Base-by-base conservation (phyloP, 2,113 vertebrate species). In the Mustela lutreola region DNA sequence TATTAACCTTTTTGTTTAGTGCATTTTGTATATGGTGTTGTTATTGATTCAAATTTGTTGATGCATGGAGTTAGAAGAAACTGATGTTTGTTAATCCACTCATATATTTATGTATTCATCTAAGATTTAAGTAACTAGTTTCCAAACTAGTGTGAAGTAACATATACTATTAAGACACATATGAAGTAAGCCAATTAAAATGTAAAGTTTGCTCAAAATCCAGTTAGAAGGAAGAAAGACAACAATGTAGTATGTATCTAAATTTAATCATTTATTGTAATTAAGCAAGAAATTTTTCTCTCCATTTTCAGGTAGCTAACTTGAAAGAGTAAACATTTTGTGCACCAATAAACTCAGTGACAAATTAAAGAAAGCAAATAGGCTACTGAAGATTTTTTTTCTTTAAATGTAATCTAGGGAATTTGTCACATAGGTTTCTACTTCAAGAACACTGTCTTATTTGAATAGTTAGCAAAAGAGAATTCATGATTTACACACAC, bases 1-100 rank as follows among this genome's bases (percentile, higher is more conserved):
- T 63, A 82, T 81, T 81, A 96, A 58, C 56, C 28, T 93, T 91
- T 82, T 71, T 93, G 95, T 85, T 93, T 87, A 93, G 36, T 33
- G 5, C 10, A 95, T 60, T 93, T 97, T 87, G 11, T 58, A 76
- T 90, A 12, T 80, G 21, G 5, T 89, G 1, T 50, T 94, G 45
- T 14, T 67, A 84, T 33, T 94, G 81, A 94, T 78, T 14, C 8
- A 81, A 94, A 89, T 89, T 81, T 86, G 45, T 70, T 95, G 36
- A 91, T 82, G 58, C n/a, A 78, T 28, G 82, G 65, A 73, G 15
- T 96, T 87, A 92, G 70, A 91, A 63, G n/a, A 18, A 58, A 92
- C 31, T 14, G 36, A 60, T 84, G 88, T 75, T 42, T 96, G 39
- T 88, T 84, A 71, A 67, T 84, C 62, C 36, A 71, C 10, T 86